Percentiles rank a stretch among this genome's conserved stretches.
These are phyloP conservation scores for Syrista parreyssii DNA, from an alignment of 2,888 invertebrate genomes.

Conservation along the genomic window DNA sequence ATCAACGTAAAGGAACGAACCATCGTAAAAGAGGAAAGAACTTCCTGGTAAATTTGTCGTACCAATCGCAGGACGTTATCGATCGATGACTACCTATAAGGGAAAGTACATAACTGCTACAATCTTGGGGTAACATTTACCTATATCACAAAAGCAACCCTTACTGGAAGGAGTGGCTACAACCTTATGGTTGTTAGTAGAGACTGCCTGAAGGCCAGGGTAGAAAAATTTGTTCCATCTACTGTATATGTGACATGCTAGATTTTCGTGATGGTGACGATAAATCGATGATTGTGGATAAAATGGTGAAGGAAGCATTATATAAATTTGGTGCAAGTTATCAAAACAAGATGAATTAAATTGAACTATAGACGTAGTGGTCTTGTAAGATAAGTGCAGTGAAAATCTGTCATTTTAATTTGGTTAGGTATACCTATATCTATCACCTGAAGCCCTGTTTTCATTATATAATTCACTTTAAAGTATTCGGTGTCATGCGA, in stretches of 20 bases:
- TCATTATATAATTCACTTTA: background rate
- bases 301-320: too few species aligned
- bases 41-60: background rate
- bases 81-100: background rate
- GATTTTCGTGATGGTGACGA: background rate
- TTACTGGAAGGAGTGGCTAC: background rate
- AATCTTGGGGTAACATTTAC: background rate
- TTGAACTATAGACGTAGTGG: background rate
- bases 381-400: background rate
- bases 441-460: background rate
- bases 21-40: background rate
- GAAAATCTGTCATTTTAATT: too few species aligned
- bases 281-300: background rate
- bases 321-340: background rate
- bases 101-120: background rate
- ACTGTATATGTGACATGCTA: background rate
- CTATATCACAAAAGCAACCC: background rate
- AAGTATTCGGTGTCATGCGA: background rate
- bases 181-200: background rate
- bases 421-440: background rate
- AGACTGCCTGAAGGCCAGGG: background rate
- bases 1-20: conserved; percentile 10
- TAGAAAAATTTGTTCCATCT: background rate
- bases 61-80: background rate
- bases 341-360: background rate